Conservation (phyloP, 2,113 vertebrate genomes). For the Grallaria varia region DNA sequence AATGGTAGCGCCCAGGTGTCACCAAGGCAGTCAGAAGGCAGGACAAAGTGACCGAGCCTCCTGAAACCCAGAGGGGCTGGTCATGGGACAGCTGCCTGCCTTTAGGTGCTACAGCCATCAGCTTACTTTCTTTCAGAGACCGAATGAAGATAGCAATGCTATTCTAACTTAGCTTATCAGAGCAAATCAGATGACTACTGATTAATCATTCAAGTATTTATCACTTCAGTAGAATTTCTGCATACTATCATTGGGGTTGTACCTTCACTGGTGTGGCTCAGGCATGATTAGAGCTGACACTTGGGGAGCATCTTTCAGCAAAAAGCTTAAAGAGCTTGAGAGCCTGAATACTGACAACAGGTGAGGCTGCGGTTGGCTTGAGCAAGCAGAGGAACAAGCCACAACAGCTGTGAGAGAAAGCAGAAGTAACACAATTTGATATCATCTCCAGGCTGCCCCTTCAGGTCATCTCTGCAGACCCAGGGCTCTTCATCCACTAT, state of each 20-base stretch:
- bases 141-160: neutral
- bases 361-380: slow-evolving; percentile 1
- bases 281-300: neutral
- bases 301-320: slow-evolving; percentile 43
- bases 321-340: slow-evolving; percentile 30
- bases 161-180: neutral
- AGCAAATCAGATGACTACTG: neutral
- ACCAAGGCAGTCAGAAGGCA: neutral
- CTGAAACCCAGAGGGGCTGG: neutral
- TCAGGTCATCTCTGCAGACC: neutral
- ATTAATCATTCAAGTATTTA: slow-evolving; percentile 23
- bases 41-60: neutral
- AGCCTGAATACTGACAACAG: slow-evolving; percentile 34
- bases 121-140: neutral
- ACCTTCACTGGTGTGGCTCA: neutral
- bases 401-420: slow-evolving; percentile 28
- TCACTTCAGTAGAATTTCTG: slow-evolving; percentile 12
- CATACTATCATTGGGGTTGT: neutral
- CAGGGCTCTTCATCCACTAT: neutral
- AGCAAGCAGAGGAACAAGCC: slow-evolving; percentile 1
- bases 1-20: neutral
- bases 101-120: neutral
- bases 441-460: neutral
- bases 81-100: neutral
- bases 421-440: slow-evolving; percentile 31